Conservation (phyloP, 2,113 vertebrate genomes). For the Alethe diademata region DNA sequence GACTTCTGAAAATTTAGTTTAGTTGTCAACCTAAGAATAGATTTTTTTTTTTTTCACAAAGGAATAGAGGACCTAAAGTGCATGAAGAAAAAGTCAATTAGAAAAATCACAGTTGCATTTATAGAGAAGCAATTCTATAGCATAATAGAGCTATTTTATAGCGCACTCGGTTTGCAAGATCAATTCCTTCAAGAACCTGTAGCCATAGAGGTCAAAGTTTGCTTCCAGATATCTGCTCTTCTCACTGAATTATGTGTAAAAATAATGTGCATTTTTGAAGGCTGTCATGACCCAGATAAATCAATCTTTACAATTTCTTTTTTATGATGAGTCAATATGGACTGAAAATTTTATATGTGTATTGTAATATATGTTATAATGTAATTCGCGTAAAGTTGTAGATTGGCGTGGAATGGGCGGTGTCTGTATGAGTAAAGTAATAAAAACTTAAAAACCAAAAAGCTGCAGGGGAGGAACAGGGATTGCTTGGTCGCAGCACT, state of each 20-base stretch:
- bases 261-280: neutral
- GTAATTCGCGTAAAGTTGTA: too few relatives aligned
- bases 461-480: too few relatives aligned
- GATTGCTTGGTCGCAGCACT: too few relatives aligned
- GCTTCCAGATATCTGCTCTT: neutral
- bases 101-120: neutral
- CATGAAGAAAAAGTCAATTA: neutral
- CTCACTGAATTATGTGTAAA: neutral
- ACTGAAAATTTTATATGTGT: neutral
- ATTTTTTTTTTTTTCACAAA: neutral
- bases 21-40: neutral
- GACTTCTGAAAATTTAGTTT: conserved; percentile 13
- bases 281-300: neutral
- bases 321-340: neutral
- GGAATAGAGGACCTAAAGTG: neutral
- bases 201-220: neutral
- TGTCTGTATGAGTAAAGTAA: too few relatives aligned
- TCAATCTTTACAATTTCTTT: neutral
- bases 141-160: neutral
- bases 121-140: neutral
- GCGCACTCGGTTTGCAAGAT: neutral
- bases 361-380: too few relatives aligned
- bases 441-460: too few relatives aligned
- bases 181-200: neutral
- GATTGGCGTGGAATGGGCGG: too few relatives aligned